A percentile compares a stretch with the other conserved stretches of the same genome.
phyloP scores from a whole-genome alignment of 2,113 vertebrate species.

The Pangasianodon hypophthalmus region DNA sequence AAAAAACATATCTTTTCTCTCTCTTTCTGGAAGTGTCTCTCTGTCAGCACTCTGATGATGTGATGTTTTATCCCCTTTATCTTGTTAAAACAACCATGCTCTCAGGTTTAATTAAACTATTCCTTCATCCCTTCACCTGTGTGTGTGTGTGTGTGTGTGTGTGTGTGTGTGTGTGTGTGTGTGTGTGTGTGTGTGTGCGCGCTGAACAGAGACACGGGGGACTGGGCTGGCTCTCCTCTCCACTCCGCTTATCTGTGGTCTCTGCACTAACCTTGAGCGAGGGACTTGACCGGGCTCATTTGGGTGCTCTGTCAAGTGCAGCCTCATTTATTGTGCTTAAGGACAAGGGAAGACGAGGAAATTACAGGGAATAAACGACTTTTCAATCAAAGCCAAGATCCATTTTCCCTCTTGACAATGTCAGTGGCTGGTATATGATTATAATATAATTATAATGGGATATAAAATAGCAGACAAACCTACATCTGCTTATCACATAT shows the following conservation, averaged over 20 bases:
- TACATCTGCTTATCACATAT: slow-evolving; percentile 23
- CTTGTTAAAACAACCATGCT: slow-evolving; percentile 45
- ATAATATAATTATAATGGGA: slow-evolving; percentile 45
- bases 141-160: slow-evolving; percentile 18
- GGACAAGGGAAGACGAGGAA: slow-evolving; percentile 47
- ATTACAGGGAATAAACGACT: slow-evolving; percentile 52
- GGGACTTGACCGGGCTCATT: slow-evolving; percentile 52
- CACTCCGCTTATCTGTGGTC: slow-evolving; percentile 40
- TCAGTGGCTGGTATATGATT: slow-evolving; percentile 45
- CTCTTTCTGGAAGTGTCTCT: slow-evolving; percentile 3
- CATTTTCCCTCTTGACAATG: slow-evolving; percentile 27
- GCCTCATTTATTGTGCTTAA: slow-evolving; percentile 48
- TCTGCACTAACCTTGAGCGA: slow-evolving; percentile 54
- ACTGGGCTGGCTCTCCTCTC: slow-evolving; percentile 11
- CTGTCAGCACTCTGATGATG: slow-evolving; percentile 12
- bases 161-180: neutral
- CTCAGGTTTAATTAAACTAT: slow-evolving; percentile 48
- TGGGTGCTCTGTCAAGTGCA: slow-evolving; percentile 41
- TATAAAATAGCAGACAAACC: slow-evolving; percentile 29
- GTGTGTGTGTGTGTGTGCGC: neutral
- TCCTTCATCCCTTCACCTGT: slow-evolving; percentile 27
- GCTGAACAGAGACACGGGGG: slow-evolving; percentile 6
- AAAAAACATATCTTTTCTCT: neutral
- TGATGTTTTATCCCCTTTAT: slow-evolving; percentile 43
- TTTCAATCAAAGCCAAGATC: slow-evolving; percentile 47